Evolutionary conservation across 1,140 invertebrate species (phyloP).

Genomic region (Telenomus remus): DNA sequence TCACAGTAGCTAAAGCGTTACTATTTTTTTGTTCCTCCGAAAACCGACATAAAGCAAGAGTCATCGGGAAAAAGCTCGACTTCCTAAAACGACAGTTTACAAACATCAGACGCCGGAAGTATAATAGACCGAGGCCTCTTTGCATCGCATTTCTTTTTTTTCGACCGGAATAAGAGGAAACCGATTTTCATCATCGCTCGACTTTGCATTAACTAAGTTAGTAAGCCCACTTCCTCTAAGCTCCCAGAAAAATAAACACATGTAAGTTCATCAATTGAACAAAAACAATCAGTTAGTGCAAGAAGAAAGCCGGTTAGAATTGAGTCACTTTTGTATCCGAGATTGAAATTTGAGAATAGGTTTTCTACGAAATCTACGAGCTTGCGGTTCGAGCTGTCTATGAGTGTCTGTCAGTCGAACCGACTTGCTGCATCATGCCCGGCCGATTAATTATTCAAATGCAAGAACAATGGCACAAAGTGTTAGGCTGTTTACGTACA

Average conservation of each 20-base stretch:
- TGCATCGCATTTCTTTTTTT: constrained; percentile 6
- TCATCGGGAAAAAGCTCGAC: constrained; percentile 11
- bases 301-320: no score
- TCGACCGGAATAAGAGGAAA: constrained; percentile 1
- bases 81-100: constrained; percentile 22
- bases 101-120: constrained; percentile 26
- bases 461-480: constrained; percentile 54
- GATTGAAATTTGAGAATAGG: no score
- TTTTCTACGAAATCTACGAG: no score
- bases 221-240: no score
- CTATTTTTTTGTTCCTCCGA: constrained; percentile 1
- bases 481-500: constrained; percentile 31
- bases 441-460: constrained; percentile 65
- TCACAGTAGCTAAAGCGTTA: no score
- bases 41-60: constrained; percentile 14
- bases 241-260: no score
- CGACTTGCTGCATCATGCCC: constrained; percentile 51
- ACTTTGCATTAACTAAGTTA: constrained; percentile 3
- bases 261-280: no score
- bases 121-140: constrained; percentile 8
- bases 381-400: constrained; percentile 20
- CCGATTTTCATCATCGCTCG: background rate
- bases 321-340: no score
- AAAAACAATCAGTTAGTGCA: no score
- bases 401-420: constrained; percentile 39